phyloP scores from a whole-genome alignment of 2,797 vertebrate species.

The Enteromius radiatus region DNA sequence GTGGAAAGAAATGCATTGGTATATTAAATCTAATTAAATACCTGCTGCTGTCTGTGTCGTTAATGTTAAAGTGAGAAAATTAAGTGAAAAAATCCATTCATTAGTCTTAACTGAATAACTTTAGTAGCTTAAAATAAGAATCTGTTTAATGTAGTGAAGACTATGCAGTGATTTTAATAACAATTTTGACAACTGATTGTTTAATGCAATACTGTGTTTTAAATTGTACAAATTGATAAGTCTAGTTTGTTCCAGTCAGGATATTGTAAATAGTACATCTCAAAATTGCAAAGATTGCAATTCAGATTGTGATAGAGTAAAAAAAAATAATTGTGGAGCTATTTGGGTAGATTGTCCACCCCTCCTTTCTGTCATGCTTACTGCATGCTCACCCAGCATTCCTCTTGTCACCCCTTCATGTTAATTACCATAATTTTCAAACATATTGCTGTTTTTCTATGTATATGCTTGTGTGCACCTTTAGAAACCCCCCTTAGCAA shows the following conservation, averaged over 20 bases:
- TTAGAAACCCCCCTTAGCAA: conserved; percentile 63
- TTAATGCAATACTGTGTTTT: neutral
- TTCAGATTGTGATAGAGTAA: neutral
- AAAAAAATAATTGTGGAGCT: neutral
- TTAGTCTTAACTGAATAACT: too few relatives aligned
- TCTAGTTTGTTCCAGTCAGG: neutral
- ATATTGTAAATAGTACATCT: neutral
- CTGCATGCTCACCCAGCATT: conserved; percentile 21
- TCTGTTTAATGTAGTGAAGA: neutral
- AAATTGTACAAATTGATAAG: neutral
- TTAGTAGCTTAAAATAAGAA: too few relatives aligned
- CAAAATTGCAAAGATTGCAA: neutral
- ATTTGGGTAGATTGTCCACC: neutral
- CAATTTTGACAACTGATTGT: neutral
- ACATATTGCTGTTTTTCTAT: conserved; percentile 14
- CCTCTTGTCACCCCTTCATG: conserved; percentile 8
- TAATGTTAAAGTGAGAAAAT: too few relatives aligned
- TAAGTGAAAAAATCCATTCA: too few relatives aligned
- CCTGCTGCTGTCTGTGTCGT: too few relatives aligned
- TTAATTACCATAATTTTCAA: neutral
- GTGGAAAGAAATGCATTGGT: too few relatives aligned
- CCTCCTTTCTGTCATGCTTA: neutral
- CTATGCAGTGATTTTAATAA: neutral
- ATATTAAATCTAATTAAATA: too few relatives aligned
- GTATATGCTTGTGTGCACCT: conserved; percentile 30